A percentile compares a stretch with the other conserved stretches of the same genome.
These are phyloP conservation scores for Hypsopygia costalis DNA, from an alignment of 2,888 invertebrate species.

Conservation along the genomic window DNA sequence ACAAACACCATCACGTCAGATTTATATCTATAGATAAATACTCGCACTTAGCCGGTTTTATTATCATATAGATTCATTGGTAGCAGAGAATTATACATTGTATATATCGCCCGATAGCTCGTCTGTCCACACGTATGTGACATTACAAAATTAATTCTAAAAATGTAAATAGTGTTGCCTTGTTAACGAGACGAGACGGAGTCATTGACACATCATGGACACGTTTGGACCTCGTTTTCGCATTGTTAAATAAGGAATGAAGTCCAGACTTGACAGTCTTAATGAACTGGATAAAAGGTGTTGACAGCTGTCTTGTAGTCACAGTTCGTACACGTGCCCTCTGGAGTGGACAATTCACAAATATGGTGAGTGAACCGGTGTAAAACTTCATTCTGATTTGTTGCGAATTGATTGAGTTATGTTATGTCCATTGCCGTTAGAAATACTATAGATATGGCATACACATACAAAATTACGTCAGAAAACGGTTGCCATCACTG, in stretches of 20 bases:
- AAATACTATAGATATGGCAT: too few relatives aligned
- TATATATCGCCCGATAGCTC: neutral
- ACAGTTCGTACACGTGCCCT: constrained; percentile 53
- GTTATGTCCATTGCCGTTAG: too few relatives aligned
- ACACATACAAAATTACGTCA: too few relatives aligned
- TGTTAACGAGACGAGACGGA: constrained; percentile 5
- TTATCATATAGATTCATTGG: too few relatives aligned
- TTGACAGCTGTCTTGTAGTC: constrained; percentile 48
- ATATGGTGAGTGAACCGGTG: constrained; percentile 54
- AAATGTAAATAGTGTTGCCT: constrained; percentile 8
- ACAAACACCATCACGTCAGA: too few relatives aligned
- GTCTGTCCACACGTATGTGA: neutral
- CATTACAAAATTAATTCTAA: constrained; percentile 2
- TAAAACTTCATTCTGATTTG: neutral
- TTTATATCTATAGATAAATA: too few relatives aligned
- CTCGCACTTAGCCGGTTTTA: too few relatives aligned
- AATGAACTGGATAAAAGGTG: constrained; percentile 73
- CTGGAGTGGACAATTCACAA: constrained; percentile 50
- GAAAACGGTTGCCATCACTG: too few relatives aligned
- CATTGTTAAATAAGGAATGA: constrained; percentile 66
- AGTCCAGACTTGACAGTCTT: constrained; percentile 71
- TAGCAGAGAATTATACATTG: too few relatives aligned
- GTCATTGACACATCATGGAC: constrained; percentile 47
- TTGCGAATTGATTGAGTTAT: too few relatives aligned
- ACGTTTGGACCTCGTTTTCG: constrained; percentile 45